Evolutionary conservation across 2,797 vertebrate genomes (phyloP).

Genomic region (Myoxocephalus aenaeus): DNA sequence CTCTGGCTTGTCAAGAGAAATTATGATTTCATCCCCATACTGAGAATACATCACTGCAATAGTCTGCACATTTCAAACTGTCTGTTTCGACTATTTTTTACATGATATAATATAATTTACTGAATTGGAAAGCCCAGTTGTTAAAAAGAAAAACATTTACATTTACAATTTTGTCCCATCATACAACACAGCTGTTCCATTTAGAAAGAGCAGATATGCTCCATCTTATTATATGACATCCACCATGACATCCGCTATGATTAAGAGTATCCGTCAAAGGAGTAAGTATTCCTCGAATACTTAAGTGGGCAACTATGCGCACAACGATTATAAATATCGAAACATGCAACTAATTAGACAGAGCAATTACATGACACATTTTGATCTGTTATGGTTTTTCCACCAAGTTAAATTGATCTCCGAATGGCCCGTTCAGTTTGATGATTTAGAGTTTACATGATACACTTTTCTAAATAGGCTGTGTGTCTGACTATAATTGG

Average conservation of each 20-base stretch:
- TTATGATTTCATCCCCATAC: conserved; percentile 13
- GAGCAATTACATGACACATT: conserved; percentile 12
- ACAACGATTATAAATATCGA: conserved; percentile 9
- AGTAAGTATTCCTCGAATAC: background rate
- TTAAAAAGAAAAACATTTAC: background rate
- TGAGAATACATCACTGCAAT: conserved; percentile 21
- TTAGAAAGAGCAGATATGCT: background rate
- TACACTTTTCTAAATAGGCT: conserved; percentile 30
- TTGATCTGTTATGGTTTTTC: background rate
- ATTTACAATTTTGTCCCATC: background rate
- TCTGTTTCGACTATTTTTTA: conserved; percentile 7
- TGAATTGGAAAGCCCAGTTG: background rate
- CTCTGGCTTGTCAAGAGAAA: conserved; percentile 25
- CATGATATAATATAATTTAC: background rate
- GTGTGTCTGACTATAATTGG: conserved; percentile 34
- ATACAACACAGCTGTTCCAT: background rate
- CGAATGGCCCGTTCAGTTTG: background rate
- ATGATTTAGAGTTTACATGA: conserved; percentile 38
- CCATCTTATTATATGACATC: too few species aligned
- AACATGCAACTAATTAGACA: conserved; percentile 28
- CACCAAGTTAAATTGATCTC: background rate
- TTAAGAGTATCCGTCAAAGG: conserved; percentile 8
- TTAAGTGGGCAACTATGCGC: background rate
- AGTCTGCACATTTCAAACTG: conserved; percentile 24
- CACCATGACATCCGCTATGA: background rate